Conservation (phyloP, 2,888 invertebrate species). For the Strigamia maritima region DNA sequence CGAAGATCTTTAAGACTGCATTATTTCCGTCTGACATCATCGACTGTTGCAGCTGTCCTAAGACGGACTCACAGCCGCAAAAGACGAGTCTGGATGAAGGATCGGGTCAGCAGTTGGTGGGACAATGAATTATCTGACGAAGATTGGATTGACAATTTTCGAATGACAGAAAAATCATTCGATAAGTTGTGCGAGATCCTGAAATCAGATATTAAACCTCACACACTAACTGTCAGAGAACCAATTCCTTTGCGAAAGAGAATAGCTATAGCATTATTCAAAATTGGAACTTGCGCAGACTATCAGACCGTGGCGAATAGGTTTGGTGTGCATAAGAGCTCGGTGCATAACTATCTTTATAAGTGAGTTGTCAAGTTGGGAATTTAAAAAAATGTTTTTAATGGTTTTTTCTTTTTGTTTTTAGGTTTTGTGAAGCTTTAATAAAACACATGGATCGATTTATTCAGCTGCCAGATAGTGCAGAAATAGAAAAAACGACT, state of each 20-base stretch:
- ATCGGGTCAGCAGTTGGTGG: background rate
- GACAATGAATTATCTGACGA: background rate
- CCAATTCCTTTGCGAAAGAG: background rate
- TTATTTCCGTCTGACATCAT: background rate
- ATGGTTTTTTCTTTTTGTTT: background rate
- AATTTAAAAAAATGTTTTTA: background rate
- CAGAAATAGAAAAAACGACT: background rate
- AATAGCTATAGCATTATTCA: constrained; percentile 16
- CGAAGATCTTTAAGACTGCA: background rate
- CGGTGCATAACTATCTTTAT: constrained; percentile 26
- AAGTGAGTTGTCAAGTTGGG: background rate
- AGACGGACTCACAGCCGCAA: background rate
- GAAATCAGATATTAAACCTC: background rate
- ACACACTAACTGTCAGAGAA: background rate
- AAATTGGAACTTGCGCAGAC: background rate
- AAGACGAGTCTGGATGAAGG: background rate
- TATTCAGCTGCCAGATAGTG: background rate
- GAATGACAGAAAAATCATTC: constrained; percentile 9
- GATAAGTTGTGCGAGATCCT: constrained; percentile 2
- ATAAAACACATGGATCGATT: background rate
- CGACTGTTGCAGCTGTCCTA: background rate
- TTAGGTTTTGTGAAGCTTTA: constrained; percentile 21
- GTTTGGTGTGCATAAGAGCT: constrained; percentile 34
- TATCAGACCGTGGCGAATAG: background rate
- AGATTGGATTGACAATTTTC: constrained; percentile 27